phyloP scores from a whole-genome alignment of 2,888 invertebrate genomes.

The Portevinia maculata region DNA sequence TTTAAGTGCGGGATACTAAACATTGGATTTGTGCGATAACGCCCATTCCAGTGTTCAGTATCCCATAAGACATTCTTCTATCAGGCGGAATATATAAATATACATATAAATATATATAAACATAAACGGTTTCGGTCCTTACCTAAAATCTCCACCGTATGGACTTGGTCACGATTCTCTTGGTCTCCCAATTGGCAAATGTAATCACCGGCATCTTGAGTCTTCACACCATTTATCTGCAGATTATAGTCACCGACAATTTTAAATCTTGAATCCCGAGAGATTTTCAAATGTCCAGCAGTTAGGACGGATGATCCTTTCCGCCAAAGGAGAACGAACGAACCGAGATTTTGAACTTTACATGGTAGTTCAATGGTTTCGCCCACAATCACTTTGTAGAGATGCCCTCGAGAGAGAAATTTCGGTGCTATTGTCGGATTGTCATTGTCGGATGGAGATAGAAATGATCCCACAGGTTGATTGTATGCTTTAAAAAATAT shows the following conservation, averaged over 20 bases:
- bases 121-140: constrained; percentile 38
- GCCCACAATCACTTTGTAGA: constrained; percentile 90
- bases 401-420: constrained; percentile 89
- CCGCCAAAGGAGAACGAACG: constrained; percentile 87
- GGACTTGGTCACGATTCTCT: constrained; percentile 88
- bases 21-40: constrained; percentile 9
- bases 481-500: constrained; percentile 64
- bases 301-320: constrained; percentile 88
- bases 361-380: constrained; percentile 91
- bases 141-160: constrained; percentile 88
- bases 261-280: constrained; percentile 87
- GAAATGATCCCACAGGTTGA: constrained; percentile 77
- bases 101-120: neutral
- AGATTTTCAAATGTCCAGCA: constrained; percentile 88
- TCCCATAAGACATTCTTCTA: constrained; percentile 53
- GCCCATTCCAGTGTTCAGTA: constrained; percentile 8
- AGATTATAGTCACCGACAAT: constrained; percentile 88
- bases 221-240: constrained; percentile 88
- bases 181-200: constrained; percentile 89
- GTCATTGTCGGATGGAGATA: constrained; percentile 77
- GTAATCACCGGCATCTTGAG: constrained; percentile 89
- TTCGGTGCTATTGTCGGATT: constrained; percentile 85
- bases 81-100: neutral
- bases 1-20: constrained; percentile 1
- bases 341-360: constrained; percentile 90